phyloP scores from a whole-genome alignment of 2,888 invertebrate genomes.

The Heteromurus nitidus region DNA sequence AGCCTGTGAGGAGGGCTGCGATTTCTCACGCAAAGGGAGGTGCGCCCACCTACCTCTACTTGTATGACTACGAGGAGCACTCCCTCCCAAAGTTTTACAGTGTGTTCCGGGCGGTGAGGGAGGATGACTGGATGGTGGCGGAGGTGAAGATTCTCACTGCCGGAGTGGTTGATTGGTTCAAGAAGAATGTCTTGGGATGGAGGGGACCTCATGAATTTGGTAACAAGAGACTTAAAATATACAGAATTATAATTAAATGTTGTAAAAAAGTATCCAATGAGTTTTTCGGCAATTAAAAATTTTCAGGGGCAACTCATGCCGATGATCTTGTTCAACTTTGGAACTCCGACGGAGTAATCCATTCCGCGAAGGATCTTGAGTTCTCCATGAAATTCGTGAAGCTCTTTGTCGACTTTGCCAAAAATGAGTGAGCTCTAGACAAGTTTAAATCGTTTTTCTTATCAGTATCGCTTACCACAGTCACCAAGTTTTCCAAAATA shows the following conservation, averaged over 20 bases:
- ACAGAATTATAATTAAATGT: background rate
- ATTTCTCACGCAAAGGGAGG: constrained; percentile 40
- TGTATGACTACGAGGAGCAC: constrained; percentile 38
- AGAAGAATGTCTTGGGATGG: constrained; percentile 25
- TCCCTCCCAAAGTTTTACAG: constrained; percentile 26
- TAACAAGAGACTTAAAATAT: background rate
- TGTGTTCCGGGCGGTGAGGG: constrained; percentile 5
- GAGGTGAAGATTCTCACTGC: constrained; percentile 7
- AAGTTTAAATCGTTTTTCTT: too few species aligned
- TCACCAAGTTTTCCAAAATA: background rate
- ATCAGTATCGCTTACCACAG: too few species aligned
- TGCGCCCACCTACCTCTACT: constrained; percentile 63
- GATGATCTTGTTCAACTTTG: constrained; percentile 58
- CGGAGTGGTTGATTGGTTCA: constrained; percentile 21
- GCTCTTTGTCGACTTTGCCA: constrained; percentile 56
- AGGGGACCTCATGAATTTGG: constrained; percentile 33
- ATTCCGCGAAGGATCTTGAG: constrained; percentile 18
- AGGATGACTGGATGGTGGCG: constrained; percentile 33
- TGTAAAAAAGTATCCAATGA: background rate
- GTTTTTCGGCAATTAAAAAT: background rate
- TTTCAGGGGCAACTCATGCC: constrained; percentile 54
- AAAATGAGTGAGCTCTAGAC: constrained; percentile 38
- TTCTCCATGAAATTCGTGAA: constrained; percentile 64
- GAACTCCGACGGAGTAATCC: constrained; percentile 31
- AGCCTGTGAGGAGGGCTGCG: constrained; percentile 33